phyloP scores from a whole-genome alignment of 2,113 vertebrate species.

The Ctenodactylus gundi region DNA sequence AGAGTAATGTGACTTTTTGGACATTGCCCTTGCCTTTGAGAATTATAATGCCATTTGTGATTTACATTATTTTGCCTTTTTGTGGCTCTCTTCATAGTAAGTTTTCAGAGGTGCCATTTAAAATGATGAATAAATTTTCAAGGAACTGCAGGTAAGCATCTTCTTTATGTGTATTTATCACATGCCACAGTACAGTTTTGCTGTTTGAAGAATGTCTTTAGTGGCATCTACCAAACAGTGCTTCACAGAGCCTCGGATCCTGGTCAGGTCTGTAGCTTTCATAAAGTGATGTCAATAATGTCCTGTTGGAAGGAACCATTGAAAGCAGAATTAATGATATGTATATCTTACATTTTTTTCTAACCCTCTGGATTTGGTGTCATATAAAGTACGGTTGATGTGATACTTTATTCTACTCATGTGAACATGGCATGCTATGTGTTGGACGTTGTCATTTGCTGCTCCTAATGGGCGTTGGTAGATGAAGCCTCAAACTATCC shows the following conservation, averaged over 20 bases:
- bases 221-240: background rate
- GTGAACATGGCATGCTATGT: background rate
- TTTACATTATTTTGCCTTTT: background rate
- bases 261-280: conserved; percentile 13
- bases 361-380: background rate
- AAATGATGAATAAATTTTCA: conserved; percentile 21
- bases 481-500: background rate
- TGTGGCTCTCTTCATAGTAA: background rate
- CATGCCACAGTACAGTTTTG: conserved; percentile 26
- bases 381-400: background rate
- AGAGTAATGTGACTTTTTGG: background rate
- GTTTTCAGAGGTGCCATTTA: background rate
- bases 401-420: background rate
- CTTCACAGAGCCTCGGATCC: background rate
- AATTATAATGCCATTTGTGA: background rate
- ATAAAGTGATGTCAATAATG: background rate
- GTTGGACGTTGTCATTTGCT: background rate
- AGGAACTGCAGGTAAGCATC: conserved; percentile 29
- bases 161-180: conserved; percentile 38
- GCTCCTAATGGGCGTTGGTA: background rate
- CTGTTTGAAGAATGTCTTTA: conserved; percentile 42
- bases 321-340: background rate
- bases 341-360: background rate
- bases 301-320: background rate
- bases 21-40: background rate